These are phyloP conservation scores for Vireo altiloquus DNA, from an alignment of 2,113 vertebrate species.

Conservation along the genomic window DNA sequence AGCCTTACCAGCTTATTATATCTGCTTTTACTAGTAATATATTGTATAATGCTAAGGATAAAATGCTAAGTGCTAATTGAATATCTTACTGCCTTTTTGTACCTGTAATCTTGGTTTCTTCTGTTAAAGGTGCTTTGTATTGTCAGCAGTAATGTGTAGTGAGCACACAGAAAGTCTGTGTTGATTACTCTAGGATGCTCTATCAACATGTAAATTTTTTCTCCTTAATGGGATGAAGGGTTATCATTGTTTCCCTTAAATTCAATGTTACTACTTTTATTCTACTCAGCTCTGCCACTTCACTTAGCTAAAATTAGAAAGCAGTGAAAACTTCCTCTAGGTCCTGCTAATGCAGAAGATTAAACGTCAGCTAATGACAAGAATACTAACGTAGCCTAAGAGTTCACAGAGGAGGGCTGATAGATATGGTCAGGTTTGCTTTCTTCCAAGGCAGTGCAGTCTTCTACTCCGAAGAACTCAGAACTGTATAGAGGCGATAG, in stretches of 20 bases:
- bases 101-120: background rate
- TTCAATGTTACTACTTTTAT: background rate
- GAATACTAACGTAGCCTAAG: background rate
- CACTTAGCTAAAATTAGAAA: background rate
- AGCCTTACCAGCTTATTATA: background rate
- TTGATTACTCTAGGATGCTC: background rate
- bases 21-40: background rate
- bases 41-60: background rate
- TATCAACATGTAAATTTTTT: background rate
- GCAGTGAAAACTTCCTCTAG: background rate
- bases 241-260: background rate
- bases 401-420: background rate
- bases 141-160: background rate
- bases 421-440: background rate
- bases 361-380: background rate
- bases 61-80: background rate
- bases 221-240: background rate
- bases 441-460: background rate
- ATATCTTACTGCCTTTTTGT: background rate
- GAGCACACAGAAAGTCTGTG: background rate
- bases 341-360: background rate
- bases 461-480: background rate
- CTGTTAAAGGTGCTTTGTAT: background rate
- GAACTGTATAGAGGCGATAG: background rate
- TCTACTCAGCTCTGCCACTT: background rate